phyloP scores from a whole-genome alignment of 2,888 invertebrate species.

The Lathronympha strigana region DNA sequence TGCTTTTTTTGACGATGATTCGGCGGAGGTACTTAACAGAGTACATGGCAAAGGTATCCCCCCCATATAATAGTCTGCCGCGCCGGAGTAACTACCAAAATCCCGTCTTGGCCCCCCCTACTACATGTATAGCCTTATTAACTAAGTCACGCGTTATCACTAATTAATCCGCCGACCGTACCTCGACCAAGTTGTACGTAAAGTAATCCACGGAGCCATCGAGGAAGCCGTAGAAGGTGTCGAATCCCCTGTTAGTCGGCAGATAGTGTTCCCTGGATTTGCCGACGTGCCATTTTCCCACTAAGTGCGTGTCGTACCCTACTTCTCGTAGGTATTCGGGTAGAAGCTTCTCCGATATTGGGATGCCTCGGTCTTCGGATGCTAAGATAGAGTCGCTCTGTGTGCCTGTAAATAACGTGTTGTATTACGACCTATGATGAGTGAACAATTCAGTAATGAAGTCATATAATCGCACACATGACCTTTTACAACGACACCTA shows the following conservation, averaged over 20 bases:
- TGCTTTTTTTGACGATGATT: no score
- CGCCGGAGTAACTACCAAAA: no score
- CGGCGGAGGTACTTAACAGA: no score
- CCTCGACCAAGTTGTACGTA: constrained; percentile 82
- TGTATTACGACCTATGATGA: no score
- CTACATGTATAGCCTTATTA: neutral
- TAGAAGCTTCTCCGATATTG: constrained; percentile 86
- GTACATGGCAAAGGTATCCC: no score
- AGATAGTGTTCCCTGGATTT: constrained; percentile 87
- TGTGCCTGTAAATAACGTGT: constrained; percentile 48
- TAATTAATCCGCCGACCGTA: constrained; percentile 41
- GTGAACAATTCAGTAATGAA: no score
- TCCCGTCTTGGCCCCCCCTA: no score
- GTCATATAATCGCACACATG: no score
- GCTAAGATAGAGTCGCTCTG: constrained; percentile 61
- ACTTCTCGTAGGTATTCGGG: constrained; percentile 87
- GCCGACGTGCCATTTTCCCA: constrained; percentile 96
- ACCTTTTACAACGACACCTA: no score
- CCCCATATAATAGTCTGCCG: no score
- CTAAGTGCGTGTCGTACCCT: constrained; percentile 90
- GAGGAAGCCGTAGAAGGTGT: constrained; percentile 92
- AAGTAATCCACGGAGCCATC: constrained; percentile 91
- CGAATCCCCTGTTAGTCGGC: constrained; percentile 89
- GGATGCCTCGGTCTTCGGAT: constrained; percentile 89
- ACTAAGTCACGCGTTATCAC: neutral